Conservation (phyloP, 1,140 invertebrate genomes). For the Aphelenchoides fujianensis region DNA sequence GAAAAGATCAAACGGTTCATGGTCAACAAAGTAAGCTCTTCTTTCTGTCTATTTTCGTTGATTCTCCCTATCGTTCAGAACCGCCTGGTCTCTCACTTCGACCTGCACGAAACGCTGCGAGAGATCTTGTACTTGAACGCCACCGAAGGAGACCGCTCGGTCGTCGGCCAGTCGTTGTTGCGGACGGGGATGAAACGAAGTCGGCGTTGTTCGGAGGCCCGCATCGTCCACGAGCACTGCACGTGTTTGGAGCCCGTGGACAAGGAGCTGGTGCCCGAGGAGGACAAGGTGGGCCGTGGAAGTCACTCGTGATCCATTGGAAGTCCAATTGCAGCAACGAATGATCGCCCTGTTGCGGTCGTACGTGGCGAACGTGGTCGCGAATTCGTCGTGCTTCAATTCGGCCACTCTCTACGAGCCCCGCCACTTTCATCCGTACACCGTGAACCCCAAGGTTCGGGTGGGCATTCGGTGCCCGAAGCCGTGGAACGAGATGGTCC, state of each 20-base stretch:
- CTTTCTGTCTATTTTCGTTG: too few relatives aligned
- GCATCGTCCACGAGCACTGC: conserved; percentile 46
- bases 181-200: not conserved
- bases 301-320: not conserved
- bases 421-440: not conserved
- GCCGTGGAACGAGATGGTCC: not conserved
- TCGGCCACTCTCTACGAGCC: not conserved
- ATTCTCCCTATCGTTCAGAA: conserved; percentile 27
- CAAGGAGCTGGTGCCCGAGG: not conserved
- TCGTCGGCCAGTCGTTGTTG: conserved; percentile 35
- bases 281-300: not conserved
- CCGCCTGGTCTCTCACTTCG: conserved; percentile 46
- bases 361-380: not conserved
- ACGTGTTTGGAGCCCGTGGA: conserved; percentile 33
- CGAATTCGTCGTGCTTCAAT: conserved; percentile 1
- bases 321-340: conserved; percentile 1
- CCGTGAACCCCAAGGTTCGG: not conserved
- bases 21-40: conserved; percentile 11
- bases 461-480: conserved; percentile 12
- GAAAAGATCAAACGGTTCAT: not conserved
- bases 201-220: conserved; percentile 42
- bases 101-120: conserved; percentile 48
- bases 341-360: not conserved
- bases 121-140: conserved; percentile 38
- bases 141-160: conserved; percentile 33